Base-by-base conservation (phyloP, 2,113 vertebrate genomes). In the Coregonus clupeaformis region DNA sequence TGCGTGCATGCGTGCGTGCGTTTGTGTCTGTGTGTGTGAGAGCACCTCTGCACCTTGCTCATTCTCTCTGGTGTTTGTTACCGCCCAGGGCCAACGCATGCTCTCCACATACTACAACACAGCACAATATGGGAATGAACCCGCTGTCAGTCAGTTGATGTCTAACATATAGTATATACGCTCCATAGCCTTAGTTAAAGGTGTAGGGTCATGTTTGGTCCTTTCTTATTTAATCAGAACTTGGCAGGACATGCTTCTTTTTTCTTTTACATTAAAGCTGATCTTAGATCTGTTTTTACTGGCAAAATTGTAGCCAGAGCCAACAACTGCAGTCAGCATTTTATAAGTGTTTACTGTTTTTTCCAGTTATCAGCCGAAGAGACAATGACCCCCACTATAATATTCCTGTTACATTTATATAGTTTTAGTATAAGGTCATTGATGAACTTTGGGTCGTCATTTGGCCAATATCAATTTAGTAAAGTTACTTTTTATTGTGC, bases 31-130 rank as follows among this genome's bases (percentile, higher is more conserved):
- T 22, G 14, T 11, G 29, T 22, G 66, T 27, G 32, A 32, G 66
- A 42, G 66, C 16, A 12, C 13, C 9, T 67, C 42, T 42, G 32
- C 36, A 24, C 20, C 36, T 45, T 6, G 13, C 69, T 59, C 69
- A 30, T 2, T 12, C 6, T 12, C 27, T 20, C 25, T 71, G 7
- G 63, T 16, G 16, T 13, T 29, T 16, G 16, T 42, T 42, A 12
- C 69, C 85, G 89, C 85, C 82, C 22, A 2, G 77, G 82, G 74
- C 25, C 60, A 63, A 25, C 24, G 85, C 75, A 80, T 86, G 85
- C 78, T 75, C 77, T 68, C 75, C 4, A 75, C 75, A 76, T 74
- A 57, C 36, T 65, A 72, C 74, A 24, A 72, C 69, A 20, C 25
- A 52, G 71, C 78, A 63, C 68, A 59, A 79, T 77, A 45, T 70